Base-by-base conservation (phyloP, 2,888 invertebrate species). In the Ophion slaviceki region DNA sequence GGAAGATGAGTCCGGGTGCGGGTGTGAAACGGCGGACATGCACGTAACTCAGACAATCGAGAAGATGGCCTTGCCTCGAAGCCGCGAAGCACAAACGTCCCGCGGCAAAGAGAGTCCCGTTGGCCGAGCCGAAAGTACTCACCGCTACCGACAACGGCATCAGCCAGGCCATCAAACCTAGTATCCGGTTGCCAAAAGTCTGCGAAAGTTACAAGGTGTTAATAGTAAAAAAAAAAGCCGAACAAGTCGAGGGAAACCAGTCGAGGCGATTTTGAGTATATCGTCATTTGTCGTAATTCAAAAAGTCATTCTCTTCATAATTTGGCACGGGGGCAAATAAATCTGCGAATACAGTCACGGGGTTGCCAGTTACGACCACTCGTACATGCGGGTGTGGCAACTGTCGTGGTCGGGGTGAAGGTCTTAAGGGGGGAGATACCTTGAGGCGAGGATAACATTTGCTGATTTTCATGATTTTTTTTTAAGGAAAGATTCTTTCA, bases 11-110 rank as follows among this genome's bases (percentile, higher is more conserved):
- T 87, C 99, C 99, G n/a, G 99, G 99, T 32, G 98, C 97, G 17
- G 99, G 99, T 72, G 99, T 99, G 91, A 98, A 97, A 77, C 98
- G 96, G 84, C 97, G 96, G 86, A 98, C 97, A 94, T 99, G 98
- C 53, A 99, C 98, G 93, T 98, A 99, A 11, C 98, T 98, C 89
- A 99, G 94, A 79, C 99, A 97, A 92, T 98, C 98, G 91, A 98
- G 95, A 89, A 99, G 95, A 94, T 99, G 99, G 82, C 98, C 98
- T 94, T 99, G 98, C 75, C 98, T 96, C 87, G 98, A 98, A 72
- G 99, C 98, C 78, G 98, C 98, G 94, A 98, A 99, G 94, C 98
- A 98, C 90, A 98, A 95, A 96, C 98, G 96, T 93, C 98, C 98
- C 87, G 98, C 98, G 32, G 98, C 98, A 94, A 99, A 98, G 62